Base-by-base conservation (phyloP, 2,113 vertebrate species). In the Thymallus thymallus region DNA sequence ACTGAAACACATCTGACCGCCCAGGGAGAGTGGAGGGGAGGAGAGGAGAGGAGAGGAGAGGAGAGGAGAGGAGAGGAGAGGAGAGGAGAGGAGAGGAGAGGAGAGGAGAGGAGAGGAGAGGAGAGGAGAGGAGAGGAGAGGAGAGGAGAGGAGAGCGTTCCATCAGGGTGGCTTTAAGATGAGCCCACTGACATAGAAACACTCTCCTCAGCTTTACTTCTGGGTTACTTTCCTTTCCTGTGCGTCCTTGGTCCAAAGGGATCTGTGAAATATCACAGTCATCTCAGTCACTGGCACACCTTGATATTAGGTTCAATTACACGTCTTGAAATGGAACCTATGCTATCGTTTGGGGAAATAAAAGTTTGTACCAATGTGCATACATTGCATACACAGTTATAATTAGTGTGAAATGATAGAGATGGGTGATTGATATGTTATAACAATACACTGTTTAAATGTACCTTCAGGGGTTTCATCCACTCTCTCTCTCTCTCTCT, bases 141-240 rank as follows among this genome's bases (percentile, higher is more conserved):
- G 48, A 30, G 62, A 64, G 18, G 24, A 14, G 24, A 64, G 82
- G 85, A 80, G 24, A 41, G 72, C 72, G 68, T 68, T 89, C 87
- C 87, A 83, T 88, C 86, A 89, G 90, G 86, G 82, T 84, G 84
- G 77, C 85, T 90, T 88, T 87, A 87, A 92, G 87, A 87, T 85
- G 82, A 90, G 83, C 77, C 86, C 82, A 75, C 86, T 89, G 88
- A 87, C 88, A 89, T 74, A 80, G 86, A 89, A 90, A 90, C 83
- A 63, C 29, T 18, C 63, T 87, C 84, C n/a, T 81, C 80, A 78
- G 1, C 18, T 61, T 65, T 79, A 51, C 74, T 80, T 75, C 71
- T 64, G 79, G 78, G 76, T 72, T 56, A 12, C 69, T 64, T 68
- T 48, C 74, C 75, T 56, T 14, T 63, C 60, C 63, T 56, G 23